Conservation (phyloP, 2,888 invertebrate species). For the Xestia sexstrigata region DNA sequence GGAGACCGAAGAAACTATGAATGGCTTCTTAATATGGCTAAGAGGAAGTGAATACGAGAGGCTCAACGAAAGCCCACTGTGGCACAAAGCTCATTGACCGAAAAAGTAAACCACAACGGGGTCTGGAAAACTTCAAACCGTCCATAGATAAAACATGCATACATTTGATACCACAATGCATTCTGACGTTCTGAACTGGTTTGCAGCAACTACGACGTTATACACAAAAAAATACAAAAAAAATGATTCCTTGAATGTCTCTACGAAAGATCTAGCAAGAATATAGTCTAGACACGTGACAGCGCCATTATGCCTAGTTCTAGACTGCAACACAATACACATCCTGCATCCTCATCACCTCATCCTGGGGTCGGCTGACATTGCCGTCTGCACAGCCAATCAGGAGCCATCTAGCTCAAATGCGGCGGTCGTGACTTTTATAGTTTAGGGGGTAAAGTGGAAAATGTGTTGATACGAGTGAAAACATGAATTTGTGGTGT, state of each 20-base stretch:
- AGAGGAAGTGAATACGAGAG: not conserved
- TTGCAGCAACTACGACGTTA: not conserved
- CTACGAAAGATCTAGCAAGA: slow-evolving; percentile 30
- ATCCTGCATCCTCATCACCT: slow-evolving; percentile 38
- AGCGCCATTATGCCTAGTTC: slow-evolving; percentile 15
- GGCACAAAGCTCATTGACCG: not conserved
- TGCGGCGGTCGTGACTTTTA: slow-evolving; percentile 10
- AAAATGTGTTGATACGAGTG: not conserved
- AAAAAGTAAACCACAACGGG: not conserved
- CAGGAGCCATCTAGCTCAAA: not conserved
- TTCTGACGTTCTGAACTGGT: not conserved
- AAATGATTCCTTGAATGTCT: slow-evolving; percentile 1
- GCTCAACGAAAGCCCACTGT: not conserved
- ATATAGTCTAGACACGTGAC: slow-evolving; percentile 30
- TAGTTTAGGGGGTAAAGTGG: slow-evolving; percentile 4
- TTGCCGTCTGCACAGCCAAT: slow-evolving; percentile 44
- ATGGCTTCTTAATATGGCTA: not conserved
- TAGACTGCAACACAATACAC: slow-evolving; percentile 53
- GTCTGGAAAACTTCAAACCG: not conserved
- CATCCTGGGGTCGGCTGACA: slow-evolving; percentile 46
- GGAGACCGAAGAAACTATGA: not conserved
- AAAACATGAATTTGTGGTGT: not conserved
- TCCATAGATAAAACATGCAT: too few relatives aligned
- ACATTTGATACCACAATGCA: not conserved
- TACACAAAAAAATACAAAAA: too few relatives aligned